Evolutionary conservation across 2,888 invertebrate species (phyloP), one percentile per base, ranked within the genome.

Genomic region (Tyria jacobaeae): DNA sequence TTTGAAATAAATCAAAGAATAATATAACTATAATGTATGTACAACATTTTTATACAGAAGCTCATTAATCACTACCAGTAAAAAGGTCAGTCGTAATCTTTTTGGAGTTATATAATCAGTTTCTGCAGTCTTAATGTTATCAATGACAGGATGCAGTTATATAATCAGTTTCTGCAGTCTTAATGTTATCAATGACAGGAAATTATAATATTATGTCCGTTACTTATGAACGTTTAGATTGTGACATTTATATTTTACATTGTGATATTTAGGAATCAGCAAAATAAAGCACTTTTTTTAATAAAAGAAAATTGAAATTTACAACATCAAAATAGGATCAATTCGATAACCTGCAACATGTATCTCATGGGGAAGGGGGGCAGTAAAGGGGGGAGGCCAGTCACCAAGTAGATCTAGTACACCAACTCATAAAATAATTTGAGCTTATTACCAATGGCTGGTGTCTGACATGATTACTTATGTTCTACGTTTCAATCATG

Each of bases 141-240:
- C 54, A 70, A 63, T 75, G 60, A 63, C 75, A 68, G 75, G 75
- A 75, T n/a, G n/a, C n/a, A n/a, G n/a, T n/a, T n/a, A n/a, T n/a
- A n/a, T n/a, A n/a, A n/a, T n/a, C n/a, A n/a, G n/a, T n/a, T n/a
- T 47, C 7, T 39, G 50, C 59, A 51, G n/a, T 44, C 25, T 39
- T 24, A 50, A 37, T 50, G n/a, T 39, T 49, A 52, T 62, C 57
- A 70, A 62, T 75, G 60, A 63, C 75, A 69, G 75, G 76, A 75
- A 75, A 67, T 66, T 66, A 66, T 75, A 39, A 55, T 41, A n/a
- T 41, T 21, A 44, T 54, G 25, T 3, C 17, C n/a, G 12, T 27
- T 41, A 31, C 55, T 21, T 44, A 17, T n/a, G 25, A 27, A 6
- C 25, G 9, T 39, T 54, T 41, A 41, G 50, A 31, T 31, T 54